These are phyloP conservation scores for Pseudorhombus dupliciocellatus DNA, from an alignment of 2,113 vertebrate species.

Conservation along the genomic window DNA sequence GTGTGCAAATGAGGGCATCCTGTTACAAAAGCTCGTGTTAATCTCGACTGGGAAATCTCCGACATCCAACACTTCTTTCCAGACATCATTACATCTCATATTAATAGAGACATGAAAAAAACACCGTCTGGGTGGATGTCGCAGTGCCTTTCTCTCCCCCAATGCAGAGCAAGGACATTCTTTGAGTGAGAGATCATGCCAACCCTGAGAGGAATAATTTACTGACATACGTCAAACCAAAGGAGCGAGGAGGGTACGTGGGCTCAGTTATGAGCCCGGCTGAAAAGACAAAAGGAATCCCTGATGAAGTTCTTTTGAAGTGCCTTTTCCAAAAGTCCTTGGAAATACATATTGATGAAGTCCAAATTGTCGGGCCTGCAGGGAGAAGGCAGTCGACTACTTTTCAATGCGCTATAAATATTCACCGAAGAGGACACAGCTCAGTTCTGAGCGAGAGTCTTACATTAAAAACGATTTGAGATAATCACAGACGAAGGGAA, in stretches of 20 bases:
- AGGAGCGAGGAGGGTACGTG: slow-evolving; percentile 31
- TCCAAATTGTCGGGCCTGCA: slow-evolving; percentile 96
- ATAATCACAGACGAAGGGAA: slow-evolving; percentile 84
- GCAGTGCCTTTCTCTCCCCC: slow-evolving; percentile 23
- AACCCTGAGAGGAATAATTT: slow-evolving; percentile 89
- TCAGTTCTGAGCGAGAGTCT: slow-evolving; percentile 88
- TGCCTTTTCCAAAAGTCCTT: slow-evolving; percentile 96
- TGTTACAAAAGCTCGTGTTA: slow-evolving; percentile 1
- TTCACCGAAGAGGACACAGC: slow-evolving; percentile 88
- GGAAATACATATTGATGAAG: slow-evolving; percentile 99
- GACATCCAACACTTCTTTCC: neutral
- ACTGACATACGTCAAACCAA: slow-evolving; percentile 90
- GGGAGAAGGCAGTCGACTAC: slow-evolving; percentile 90
- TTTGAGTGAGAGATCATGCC: slow-evolving; percentile 88
- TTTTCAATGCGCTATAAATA: slow-evolving; percentile 95
- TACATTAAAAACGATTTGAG: slow-evolving; percentile 85
- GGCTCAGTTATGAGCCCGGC: slow-evolving; percentile 80
- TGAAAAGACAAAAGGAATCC: slow-evolving; percentile 96
- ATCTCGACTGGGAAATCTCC: neutral
- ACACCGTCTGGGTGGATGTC: slow-evolving; percentile 30
- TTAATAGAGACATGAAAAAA: slow-evolving; percentile 2
- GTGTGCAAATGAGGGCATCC: slow-evolving; percentile 27
- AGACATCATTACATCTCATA: neutral
- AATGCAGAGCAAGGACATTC: slow-evolving; percentile 73
- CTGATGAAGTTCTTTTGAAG: slow-evolving; percentile 98